Evolutionary conservation across 2,888 invertebrate species (phyloP).

Genomic region (Thymelicus sylvestris): DNA sequence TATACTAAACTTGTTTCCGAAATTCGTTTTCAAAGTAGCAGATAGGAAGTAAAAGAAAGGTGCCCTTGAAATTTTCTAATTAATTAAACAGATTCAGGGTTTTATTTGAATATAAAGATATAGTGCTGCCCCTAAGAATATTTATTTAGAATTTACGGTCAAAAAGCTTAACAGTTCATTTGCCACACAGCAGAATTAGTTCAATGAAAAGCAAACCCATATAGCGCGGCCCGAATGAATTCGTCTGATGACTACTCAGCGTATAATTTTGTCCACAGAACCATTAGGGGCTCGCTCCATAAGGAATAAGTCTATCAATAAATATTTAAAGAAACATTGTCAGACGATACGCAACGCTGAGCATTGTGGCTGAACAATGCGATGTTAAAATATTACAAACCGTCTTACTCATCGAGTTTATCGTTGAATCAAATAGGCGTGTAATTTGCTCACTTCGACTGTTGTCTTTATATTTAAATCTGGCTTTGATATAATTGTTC

Average conservation of each 20-base stretch:
- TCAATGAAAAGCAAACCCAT: conserved; percentile 62
- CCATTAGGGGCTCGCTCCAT: conserved; percentile 56
- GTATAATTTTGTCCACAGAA: conserved; percentile 72
- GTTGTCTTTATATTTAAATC: conserved; percentile 24
- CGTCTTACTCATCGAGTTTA: conserved; percentile 58
- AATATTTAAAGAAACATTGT: conserved; percentile 74
- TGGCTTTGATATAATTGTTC: conserved; percentile 20
- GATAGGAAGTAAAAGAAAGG: too few species aligned
- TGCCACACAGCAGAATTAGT: conserved; percentile 13
- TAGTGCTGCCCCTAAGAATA: not conserved
- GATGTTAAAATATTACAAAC: conserved; percentile 67
- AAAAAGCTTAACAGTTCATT: not conserved
- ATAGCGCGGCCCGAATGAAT: conserved; percentile 67
- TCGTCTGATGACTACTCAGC: conserved; percentile 74
- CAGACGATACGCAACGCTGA: conserved; percentile 69
- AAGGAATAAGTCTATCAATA: conserved; percentile 76
- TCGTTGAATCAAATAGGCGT: conserved; percentile 42
- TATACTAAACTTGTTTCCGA: not conserved
- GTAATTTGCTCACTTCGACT: conserved; percentile 30
- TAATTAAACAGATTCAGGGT: too few species aligned
- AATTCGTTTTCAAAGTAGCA: not conserved
- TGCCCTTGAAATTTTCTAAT: too few species aligned
- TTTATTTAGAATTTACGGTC: too few species aligned
- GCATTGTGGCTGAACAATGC: conserved; percentile 58
- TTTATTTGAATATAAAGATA: too few species aligned